Base-by-base conservation (phyloP, 2,888 invertebrate genomes). In the Hyles lineata region DNA sequence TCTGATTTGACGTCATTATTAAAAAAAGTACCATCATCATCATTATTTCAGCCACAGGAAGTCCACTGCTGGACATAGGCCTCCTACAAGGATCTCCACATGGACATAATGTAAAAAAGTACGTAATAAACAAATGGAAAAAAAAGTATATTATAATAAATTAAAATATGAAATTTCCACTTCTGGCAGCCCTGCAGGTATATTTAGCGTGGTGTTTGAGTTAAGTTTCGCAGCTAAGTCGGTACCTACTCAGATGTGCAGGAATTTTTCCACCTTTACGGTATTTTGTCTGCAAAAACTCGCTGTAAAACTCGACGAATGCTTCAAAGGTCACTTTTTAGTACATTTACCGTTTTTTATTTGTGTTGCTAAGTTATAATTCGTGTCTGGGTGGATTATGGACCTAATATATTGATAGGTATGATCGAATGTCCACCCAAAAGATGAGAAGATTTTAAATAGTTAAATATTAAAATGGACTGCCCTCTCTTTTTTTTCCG, bases 151-250 rank as follows among this genome's bases (percentile, higher is more conserved):
- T 43, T 11, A 15, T 43, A 15, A 17, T 60, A 25, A 29, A 17
- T 60, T 25, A 23, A 23, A 35, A n/a, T 29, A 19, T n/a, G 19
- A 29, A 63, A 43, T 21, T 35, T 11, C n/a, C 23, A 8, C 9
- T n/a, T 1, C 29, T 72, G 72, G 11, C 67, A 72, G 55, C 72
- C 72, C 72, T 72, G 63, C 9, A 4, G 59, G 15, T n/a, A 58
- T 67, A 72, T 72, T 72, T 67, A 72, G 58, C 72, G 63, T 67
- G 58, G 58, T 72, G 72, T 72, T 72, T 72, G 63, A 72, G 55
- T 58, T 55, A 67, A 72, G 72, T 72, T 72, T 72, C 52, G 72
- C 70, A 59, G 70, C 63, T 67, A 72, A 72, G 72, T 72, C 61
- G 23, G 55, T n/a, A 55, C n/a, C 19, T 17, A 23, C 50, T 21